Conservation (phyloP, 2,797 vertebrate genomes). For the Zalophus californianus region DNA sequence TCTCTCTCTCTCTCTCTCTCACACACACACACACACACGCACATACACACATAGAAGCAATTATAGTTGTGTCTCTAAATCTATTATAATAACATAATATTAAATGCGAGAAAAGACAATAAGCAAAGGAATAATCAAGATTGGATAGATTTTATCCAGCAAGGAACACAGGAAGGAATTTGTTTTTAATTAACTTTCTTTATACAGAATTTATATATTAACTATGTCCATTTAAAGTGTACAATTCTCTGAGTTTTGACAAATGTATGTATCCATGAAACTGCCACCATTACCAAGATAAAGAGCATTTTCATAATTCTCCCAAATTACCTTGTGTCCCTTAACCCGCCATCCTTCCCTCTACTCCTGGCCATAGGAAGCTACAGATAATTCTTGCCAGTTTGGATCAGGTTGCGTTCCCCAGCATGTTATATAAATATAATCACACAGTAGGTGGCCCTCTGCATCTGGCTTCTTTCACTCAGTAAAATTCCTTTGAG, state of each 20-base stretch:
- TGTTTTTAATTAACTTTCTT: background rate
- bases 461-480: background rate
- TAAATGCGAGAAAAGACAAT: background rate
- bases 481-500: background rate
- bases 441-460: background rate
- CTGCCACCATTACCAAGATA: background rate
- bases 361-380: background rate
- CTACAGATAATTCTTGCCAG: background rate
- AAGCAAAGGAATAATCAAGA: background rate
- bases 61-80: background rate
- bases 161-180: background rate
- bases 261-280: background rate
- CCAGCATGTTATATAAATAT: background rate
- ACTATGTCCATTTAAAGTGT: background rate
- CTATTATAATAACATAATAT: background rate
- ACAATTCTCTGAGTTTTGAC: background rate
- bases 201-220: background rate
- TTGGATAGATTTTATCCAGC: background rate
- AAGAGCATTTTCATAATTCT: background rate
- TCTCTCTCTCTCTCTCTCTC: background rate
- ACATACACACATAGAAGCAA: background rate
- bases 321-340: background rate
- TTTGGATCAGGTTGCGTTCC: background rate
- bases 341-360: background rate
- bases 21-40: too few species aligned